Conservation (phyloP, 2,888 invertebrate species). For the Cynaeus angustus region DNA sequence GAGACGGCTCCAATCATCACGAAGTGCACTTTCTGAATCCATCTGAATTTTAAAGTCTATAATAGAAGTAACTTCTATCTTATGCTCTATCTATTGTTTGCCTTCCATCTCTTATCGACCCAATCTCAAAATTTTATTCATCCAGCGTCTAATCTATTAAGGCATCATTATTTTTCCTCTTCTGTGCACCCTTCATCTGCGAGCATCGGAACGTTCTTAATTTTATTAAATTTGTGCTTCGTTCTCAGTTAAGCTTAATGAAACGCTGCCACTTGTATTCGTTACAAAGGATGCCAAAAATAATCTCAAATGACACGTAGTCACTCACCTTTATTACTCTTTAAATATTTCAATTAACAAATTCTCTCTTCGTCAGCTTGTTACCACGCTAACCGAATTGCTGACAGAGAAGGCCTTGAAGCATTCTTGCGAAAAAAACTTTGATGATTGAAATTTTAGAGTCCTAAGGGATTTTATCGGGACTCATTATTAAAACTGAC, state of each 20-base stretch:
- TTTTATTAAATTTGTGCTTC: slow-evolving; percentile 34
- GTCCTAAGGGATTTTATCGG: slow-evolving; percentile 7
- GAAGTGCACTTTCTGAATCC: too few species aligned
- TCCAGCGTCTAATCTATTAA: slow-evolving; percentile 21
- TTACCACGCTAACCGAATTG: slow-evolving; percentile 3
- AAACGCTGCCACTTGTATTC: slow-evolving; percentile 35
- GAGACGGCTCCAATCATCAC: too few species aligned
- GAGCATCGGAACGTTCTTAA: slow-evolving; percentile 23
- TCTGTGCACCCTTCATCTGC: slow-evolving; percentile 10
- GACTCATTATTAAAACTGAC: slow-evolving; percentile 19
- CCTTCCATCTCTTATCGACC: neutral
- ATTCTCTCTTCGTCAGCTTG: neutral
- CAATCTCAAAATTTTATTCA: slow-evolving; percentile 22
- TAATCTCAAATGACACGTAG: slow-evolving; percentile 10
- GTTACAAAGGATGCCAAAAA: slow-evolving; percentile 18
- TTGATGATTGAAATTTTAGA: neutral
- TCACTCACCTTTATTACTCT: neutral
- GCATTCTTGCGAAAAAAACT: neutral
- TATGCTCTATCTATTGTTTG: neutral
- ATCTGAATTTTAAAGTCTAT: neutral
- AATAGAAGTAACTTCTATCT: neutral
- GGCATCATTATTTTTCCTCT: slow-evolving; percentile 17
- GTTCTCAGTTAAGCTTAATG: slow-evolving; percentile 30
- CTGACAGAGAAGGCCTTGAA: neutral
- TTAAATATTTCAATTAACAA: slow-evolving; percentile 24